A percentile compares a stretch with the other conserved stretches of the same genome.
Evolutionary conservation across 2,113 vertebrate species (phyloP).

Genomic region (Hydropotes inermis): DNA sequence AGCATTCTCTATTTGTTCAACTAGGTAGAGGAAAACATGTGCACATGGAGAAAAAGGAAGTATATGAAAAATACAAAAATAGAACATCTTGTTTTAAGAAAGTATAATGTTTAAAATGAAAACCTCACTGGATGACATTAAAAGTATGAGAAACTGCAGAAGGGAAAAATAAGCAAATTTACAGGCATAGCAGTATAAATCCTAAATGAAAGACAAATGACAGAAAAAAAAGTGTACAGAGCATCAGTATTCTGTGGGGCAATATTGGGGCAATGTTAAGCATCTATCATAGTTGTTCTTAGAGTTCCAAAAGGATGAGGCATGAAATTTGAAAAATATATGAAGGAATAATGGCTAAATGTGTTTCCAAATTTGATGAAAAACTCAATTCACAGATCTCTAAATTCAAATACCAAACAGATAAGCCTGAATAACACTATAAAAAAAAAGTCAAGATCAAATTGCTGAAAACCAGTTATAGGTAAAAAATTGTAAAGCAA

Average conservation of each 20-base stretch:
- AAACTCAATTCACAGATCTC: not conserved
- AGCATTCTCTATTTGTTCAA: not conserved
- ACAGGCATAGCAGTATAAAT: not conserved
- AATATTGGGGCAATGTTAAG: not conserved
- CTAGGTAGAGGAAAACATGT: not conserved
- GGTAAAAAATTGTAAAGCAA: not conserved
- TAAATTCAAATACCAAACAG: not conserved
- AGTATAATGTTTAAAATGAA: not conserved
- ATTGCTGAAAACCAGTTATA: not conserved
- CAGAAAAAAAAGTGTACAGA: not conserved
- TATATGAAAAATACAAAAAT: not conserved
- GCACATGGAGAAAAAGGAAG: not conserved
- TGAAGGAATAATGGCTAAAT: not conserved
- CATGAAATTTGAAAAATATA: not conserved
- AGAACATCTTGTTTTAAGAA: not conserved
- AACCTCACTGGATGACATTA: not conserved
- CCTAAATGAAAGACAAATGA: not conserved
- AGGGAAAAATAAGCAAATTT: not conserved
- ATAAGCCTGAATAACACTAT: not conserved
- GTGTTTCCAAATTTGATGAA: not conserved
- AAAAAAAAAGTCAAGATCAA: not conserved
- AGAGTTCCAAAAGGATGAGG: not conserved
- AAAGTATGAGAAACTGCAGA: not conserved
- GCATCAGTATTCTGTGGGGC: not conserved
- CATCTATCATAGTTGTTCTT: not conserved